Percentiles rank a stretch among this genome's conserved stretches.
Conservation (phyloP, 1,140 invertebrate genomes). For the Pseudomyrmex cubaensis region DNA sequence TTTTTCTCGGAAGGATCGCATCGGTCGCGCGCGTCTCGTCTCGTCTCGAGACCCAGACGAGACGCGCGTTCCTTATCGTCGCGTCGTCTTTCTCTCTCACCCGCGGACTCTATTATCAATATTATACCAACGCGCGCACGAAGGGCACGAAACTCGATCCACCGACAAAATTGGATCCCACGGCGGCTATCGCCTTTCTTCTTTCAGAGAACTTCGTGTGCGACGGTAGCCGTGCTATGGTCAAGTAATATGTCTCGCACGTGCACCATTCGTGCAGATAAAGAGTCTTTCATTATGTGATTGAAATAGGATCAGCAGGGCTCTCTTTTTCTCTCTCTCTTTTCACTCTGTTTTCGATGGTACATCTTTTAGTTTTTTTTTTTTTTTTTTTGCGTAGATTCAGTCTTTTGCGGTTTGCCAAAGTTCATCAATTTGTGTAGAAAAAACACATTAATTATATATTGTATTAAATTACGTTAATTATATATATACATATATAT, state of each 20-base stretch:
- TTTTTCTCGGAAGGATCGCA: conserved; percentile 41
- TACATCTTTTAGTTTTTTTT: too few species aligned
- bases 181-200: conserved; percentile 72
- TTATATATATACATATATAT: too few species aligned
- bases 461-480: too few species aligned
- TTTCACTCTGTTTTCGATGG: too few species aligned
- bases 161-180: conserved; percentile 74
- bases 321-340: too few species aligned
- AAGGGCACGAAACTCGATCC: conserved; percentile 66
- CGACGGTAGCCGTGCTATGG: conserved; percentile 19
- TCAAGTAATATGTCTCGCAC: conserved; percentile 54
- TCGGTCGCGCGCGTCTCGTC: neutral
- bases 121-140: conserved; percentile 54
- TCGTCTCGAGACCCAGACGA: neutral
- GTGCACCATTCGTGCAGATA: conserved; percentile 68
- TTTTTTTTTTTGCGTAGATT: too few species aligned
- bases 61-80: conserved; percentile 44
- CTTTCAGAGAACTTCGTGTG: conserved; percentile 61
- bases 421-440: too few species aligned
- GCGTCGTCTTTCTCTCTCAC: neutral
- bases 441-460: too few species aligned
- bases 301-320: neutral
- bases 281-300: conserved; percentile 46
- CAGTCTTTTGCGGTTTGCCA: too few species aligned
- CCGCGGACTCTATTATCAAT: conserved; percentile 64